A percentile compares a stretch with the other conserved stretches of the same genome.
phyloP scores from a whole-genome alignment of 2,888 invertebrate species.

The Plebejus argus region DNA sequence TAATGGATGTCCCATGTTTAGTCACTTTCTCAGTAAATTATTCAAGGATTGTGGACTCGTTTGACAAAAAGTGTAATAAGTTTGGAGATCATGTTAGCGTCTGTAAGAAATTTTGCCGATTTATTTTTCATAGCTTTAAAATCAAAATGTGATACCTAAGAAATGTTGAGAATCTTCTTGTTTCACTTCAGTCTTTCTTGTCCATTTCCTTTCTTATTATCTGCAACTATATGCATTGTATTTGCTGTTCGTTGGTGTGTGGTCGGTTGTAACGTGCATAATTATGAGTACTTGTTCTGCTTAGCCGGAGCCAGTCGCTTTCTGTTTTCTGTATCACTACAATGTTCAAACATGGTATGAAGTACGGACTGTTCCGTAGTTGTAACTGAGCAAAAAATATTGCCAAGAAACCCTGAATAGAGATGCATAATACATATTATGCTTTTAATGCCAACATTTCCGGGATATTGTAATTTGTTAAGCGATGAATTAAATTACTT shows the following conservation, averaged over 20 bases:
- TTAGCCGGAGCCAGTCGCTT: conserved; percentile 15
- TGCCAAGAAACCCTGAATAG: neutral
- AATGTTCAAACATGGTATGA: conserved; percentile 3
- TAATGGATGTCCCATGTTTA: conserved; percentile 8
- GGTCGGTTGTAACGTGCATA: conserved; percentile 22
- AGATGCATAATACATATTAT: neutral
- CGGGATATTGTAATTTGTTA: neutral
- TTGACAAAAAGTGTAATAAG: neutral
- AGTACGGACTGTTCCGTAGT: conserved; percentile 1
- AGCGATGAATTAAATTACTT: neutral
- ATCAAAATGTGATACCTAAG: neutral
- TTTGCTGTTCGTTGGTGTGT: conserved; percentile 14
- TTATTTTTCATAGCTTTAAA: neutral
- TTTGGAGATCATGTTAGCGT: neutral
- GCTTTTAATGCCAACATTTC: neutral
- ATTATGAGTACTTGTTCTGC: conserved; percentile 16
- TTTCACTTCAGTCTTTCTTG: neutral
- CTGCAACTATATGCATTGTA: neutral
- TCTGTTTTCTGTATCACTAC: conserved; percentile 15
- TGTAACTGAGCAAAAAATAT: neutral
- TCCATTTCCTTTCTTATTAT: neutral
- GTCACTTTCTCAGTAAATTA: neutral
- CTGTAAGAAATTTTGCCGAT: neutral
- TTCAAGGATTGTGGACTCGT: neutral
- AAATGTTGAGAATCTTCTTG: neutral